These are phyloP conservation scores for Julus scanicus DNA, from an alignment of 2,888 invertebrate species.

Conservation along the genomic window DNA sequence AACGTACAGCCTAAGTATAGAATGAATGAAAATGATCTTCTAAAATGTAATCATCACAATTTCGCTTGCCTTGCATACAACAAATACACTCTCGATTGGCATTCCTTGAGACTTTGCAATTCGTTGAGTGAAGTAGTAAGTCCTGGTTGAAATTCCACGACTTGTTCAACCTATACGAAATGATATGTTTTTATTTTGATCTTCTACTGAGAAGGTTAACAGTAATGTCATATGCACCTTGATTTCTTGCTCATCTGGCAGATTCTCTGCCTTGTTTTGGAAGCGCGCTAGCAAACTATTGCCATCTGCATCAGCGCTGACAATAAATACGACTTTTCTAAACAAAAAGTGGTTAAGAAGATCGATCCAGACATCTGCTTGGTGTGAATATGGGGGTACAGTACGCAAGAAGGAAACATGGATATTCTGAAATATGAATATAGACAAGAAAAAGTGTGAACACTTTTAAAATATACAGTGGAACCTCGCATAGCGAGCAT, in stretches of 20 bases:
- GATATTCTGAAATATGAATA: slow-evolving; percentile 78
- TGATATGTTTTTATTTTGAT: neutral
- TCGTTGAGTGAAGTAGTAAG: slow-evolving; percentile 47
- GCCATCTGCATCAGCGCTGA: slow-evolving; percentile 96
- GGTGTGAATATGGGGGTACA: slow-evolving; percentile 98
- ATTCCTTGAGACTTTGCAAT: slow-evolving; percentile 56
- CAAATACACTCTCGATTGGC: slow-evolving; percentile 57
- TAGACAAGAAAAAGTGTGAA: no score
- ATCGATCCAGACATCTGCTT: slow-evolving; percentile 98
- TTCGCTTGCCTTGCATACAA: slow-evolving; percentile 57
- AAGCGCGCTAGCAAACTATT: slow-evolving; percentile 91
- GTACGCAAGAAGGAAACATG: slow-evolving; percentile 97
- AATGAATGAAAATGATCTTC: neutral
- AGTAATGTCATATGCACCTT: slow-evolving; percentile 74
- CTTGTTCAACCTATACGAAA: slow-evolving; percentile 54
- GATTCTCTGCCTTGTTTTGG: slow-evolving; percentile 91
- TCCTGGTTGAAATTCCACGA: slow-evolving; percentile 58
- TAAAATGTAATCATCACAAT: neutral
- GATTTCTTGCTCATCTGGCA: slow-evolving; percentile 91
- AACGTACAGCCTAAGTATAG: neutral
- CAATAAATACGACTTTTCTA: slow-evolving; percentile 91
- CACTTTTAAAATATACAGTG: no score
- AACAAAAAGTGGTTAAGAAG: slow-evolving; percentile 90
- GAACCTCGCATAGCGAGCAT: no score
- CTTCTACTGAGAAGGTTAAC: no score